Evolutionary conservation across 2,888 invertebrate species (phyloP).

Genomic region (Stratiomys singularior): DNA sequence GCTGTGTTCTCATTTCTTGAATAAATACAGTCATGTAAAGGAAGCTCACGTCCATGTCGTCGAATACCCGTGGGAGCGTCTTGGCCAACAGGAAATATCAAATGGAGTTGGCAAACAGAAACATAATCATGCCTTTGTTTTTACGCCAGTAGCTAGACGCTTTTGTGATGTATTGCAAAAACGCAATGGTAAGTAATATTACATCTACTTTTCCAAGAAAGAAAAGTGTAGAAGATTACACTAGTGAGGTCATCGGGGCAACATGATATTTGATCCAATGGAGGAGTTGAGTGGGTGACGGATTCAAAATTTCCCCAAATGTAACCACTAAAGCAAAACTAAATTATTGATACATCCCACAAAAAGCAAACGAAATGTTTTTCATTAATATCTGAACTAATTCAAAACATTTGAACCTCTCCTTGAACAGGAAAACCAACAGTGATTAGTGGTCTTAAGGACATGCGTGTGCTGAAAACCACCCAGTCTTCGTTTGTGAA

Average conservation of each 20-base stretch:
- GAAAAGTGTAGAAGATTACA: not conserved
- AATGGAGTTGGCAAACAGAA: constrained; percentile 62
- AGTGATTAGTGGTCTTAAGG: constrained; percentile 76
- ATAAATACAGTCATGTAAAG: constrained; percentile 78
- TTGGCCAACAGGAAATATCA: constrained; percentile 67
- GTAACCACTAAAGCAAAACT: too few relatives aligned
- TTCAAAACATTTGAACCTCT: not conserved
- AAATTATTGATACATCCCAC: too few relatives aligned
- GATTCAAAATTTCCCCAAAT: too few relatives aligned
- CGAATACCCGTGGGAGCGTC: constrained; percentile 81
- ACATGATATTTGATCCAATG: too few relatives aligned
- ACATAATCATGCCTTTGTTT: constrained; percentile 83
- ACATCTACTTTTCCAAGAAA: not conserved
- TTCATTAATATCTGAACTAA: too few relatives aligned
- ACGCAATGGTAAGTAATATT: constrained; percentile 71
- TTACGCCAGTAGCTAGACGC: constrained; percentile 73
- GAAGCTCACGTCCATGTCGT: constrained; percentile 76
- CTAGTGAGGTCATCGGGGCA: not conserved
- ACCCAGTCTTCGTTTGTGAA: constrained; percentile 84
- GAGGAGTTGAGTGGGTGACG: too few relatives aligned
- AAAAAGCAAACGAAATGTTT: too few relatives aligned
- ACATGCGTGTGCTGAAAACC: constrained; percentile 79
- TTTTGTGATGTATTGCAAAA: constrained; percentile 76
- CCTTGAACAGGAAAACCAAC: constrained; percentile 63
- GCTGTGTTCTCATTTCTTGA: constrained; percentile 79